phyloP scores from a whole-genome alignment of 2,888 invertebrate species.

The Pristionchus fissidentatus region DNA sequence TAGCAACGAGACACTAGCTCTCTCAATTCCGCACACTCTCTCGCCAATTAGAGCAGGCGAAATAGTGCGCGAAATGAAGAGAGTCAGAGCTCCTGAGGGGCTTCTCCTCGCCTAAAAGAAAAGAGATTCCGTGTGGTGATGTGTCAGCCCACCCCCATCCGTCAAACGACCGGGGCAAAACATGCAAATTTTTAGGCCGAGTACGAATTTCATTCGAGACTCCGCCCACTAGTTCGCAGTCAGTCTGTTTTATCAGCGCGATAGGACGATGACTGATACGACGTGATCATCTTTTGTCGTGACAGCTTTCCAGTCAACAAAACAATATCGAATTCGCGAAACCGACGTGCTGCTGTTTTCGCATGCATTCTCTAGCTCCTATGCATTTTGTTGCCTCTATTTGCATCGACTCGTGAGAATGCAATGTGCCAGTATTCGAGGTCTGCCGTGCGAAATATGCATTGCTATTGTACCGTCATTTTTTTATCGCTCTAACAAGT shows the following conservation, averaged over 20 bases:
- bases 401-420: not conserved
- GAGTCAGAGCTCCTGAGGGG: not conserved
- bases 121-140: not conserved
- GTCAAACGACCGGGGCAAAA: conserved; percentile 13
- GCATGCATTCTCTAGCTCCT: not conserved
- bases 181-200: not conserved
- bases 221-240: conserved; percentile 24
- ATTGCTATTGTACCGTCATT: not conserved
- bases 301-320: too few relatives aligned
- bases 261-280: not conserved
- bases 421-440: not conserved
- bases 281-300: too few relatives aligned
- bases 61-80: not conserved
- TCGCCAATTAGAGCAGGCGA: not conserved
- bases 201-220: conserved; percentile 3
- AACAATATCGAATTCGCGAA: too few relatives aligned
- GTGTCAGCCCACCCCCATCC: not conserved
- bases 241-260: not conserved
- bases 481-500: not conserved
- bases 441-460: too few relatives aligned
- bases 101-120: not conserved
- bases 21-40: not conserved
- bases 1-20: too few relatives aligned
- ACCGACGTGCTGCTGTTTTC: too few relatives aligned
- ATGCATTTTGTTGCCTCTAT: not conserved